phyloP scores from a whole-genome alignment of 2,113 vertebrate species.

The Ariopsis seemanni region DNA sequence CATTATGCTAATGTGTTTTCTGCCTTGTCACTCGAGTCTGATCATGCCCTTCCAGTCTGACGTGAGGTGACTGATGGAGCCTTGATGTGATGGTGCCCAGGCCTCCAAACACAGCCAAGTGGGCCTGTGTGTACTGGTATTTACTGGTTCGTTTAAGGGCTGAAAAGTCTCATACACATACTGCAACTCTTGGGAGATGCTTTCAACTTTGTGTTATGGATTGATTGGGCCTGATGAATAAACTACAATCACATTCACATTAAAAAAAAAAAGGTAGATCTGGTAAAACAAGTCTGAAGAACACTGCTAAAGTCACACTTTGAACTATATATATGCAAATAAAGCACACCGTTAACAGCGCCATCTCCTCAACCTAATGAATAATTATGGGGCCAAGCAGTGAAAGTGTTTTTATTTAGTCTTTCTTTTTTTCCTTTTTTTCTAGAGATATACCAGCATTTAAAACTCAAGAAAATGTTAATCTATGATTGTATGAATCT shows the following conservation, averaged over 20 bases:
- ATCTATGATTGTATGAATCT: neutral
- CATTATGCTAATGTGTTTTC: slow-evolving; percentile 70
- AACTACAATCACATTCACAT: slow-evolving; percentile 14
- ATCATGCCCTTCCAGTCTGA: slow-evolving; percentile 77
- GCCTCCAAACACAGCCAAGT: slow-evolving; percentile 63
- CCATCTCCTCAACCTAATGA: slow-evolving; percentile 4
- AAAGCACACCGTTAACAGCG: neutral
- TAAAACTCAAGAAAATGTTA: neutral
- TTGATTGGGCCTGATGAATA: slow-evolving; percentile 13
- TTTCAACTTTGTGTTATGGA: slow-evolving; percentile 28
- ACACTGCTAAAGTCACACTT: slow-evolving; percentile 10
- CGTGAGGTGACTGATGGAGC: slow-evolving; percentile 76
- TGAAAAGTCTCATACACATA: slow-evolving; percentile 50
- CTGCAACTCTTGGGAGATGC: slow-evolving; percentile 41
- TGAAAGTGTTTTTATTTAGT: neutral
- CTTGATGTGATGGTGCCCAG: slow-evolving; percentile 69
- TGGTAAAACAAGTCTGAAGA: slow-evolving; percentile 15
- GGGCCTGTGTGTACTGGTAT: slow-evolving; percentile 66
- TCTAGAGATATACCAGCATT: neutral
- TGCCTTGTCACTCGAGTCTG: slow-evolving; percentile 71
- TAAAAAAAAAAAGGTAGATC: slow-evolving; percentile 9
- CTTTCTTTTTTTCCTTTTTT: neutral
- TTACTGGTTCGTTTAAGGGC: slow-evolving; percentile 58
- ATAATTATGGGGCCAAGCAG: neutral
- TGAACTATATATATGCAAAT: neutral